Evolutionary conservation across 2,888 invertebrate genomes (phyloP).

Genomic region (Eupsilia transversa): DNA sequence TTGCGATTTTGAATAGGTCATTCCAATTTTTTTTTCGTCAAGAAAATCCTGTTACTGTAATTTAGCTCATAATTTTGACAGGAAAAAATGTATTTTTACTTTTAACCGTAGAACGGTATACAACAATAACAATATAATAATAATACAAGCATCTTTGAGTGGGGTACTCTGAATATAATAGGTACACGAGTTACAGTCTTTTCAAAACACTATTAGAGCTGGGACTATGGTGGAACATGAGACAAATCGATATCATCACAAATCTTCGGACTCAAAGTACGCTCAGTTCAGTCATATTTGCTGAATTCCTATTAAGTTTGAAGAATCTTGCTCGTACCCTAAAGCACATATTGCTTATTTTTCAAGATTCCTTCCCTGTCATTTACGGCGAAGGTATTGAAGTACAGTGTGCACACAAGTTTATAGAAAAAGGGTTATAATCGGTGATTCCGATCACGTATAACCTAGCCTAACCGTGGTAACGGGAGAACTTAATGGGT

Average conservation of each 20-base stretch:
- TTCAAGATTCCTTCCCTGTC: constrained; percentile 18
- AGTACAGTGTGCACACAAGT: constrained; percentile 40
- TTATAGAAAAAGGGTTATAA: constrained; percentile 69
- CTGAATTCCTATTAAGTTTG: constrained; percentile 34
- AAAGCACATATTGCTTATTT: constrained; percentile 35
- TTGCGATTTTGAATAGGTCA: constrained; percentile 22
- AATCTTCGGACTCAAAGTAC: neutral
- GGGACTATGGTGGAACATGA: too few relatives aligned
- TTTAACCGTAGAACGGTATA: neutral
- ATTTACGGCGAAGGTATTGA: constrained; percentile 13
- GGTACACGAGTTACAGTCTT: neutral
- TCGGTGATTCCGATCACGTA: constrained; percentile 73
- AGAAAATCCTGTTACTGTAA: neutral
- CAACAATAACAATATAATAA: neutral
- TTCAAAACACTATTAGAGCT: too few relatives aligned
- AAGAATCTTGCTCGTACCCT: constrained; percentile 35
- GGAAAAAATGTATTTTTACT: neutral
- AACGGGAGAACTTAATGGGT: constrained; percentile 75
- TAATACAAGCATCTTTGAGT: neutral
- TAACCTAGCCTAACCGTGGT: constrained; percentile 67
- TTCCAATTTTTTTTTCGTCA: neutral
- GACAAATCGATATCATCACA: neutral
- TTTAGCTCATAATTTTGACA: neutral
- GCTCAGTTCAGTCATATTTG: constrained; percentile 32
- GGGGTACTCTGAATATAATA: neutral